These are phyloP conservation scores for Phyllotreta cruciferae DNA, from an alignment of 2,888 invertebrate genomes.

Conservation along the genomic window DNA sequence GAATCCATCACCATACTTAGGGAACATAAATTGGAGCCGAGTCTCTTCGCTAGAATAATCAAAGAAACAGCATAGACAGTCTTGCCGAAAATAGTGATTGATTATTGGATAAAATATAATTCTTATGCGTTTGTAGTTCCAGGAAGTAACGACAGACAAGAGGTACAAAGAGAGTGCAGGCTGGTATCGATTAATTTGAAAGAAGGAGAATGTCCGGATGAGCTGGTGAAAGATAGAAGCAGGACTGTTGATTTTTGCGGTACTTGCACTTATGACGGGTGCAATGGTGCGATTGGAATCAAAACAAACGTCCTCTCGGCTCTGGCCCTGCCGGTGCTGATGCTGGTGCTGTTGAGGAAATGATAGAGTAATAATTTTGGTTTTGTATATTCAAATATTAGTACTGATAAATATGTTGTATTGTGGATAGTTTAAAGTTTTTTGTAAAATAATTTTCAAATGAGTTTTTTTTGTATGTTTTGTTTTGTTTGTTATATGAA, in stretches of 20 bases:
- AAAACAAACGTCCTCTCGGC: conserved; percentile 24
- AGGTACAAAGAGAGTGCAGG: conserved; percentile 44
- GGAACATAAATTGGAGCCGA: not conserved
- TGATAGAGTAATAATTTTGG: not conserved
- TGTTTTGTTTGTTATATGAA: too few relatives aligned
- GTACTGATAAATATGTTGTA: too few relatives aligned
- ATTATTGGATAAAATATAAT: too few relatives aligned
- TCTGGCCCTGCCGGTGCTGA: not conserved
- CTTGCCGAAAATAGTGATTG: too few relatives aligned
- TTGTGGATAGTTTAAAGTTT: too few relatives aligned
- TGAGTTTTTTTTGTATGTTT: too few relatives aligned
- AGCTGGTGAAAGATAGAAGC: conserved; percentile 31
- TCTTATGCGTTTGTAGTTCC: conserved; percentile 20
- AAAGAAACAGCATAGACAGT: too few relatives aligned
- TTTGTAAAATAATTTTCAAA: too few relatives aligned
- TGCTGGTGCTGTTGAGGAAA: too few relatives aligned
- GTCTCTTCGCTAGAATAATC: too few relatives aligned
- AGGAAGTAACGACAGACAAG: conserved; percentile 36
- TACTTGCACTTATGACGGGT: conserved; percentile 43
- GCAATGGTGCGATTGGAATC: conserved; percentile 39
- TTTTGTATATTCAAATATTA: too few relatives aligned
- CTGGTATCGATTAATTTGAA: conserved; percentile 37
- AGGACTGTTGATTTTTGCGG: conserved; percentile 40
- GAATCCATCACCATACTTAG: too few relatives aligned
- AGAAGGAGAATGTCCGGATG: conserved; percentile 44